These are phyloP conservation scores for Mormyrops boulengeri DNA, from an alignment of 2,797 vertebrate genomes.

Conservation along the genomic window DNA sequence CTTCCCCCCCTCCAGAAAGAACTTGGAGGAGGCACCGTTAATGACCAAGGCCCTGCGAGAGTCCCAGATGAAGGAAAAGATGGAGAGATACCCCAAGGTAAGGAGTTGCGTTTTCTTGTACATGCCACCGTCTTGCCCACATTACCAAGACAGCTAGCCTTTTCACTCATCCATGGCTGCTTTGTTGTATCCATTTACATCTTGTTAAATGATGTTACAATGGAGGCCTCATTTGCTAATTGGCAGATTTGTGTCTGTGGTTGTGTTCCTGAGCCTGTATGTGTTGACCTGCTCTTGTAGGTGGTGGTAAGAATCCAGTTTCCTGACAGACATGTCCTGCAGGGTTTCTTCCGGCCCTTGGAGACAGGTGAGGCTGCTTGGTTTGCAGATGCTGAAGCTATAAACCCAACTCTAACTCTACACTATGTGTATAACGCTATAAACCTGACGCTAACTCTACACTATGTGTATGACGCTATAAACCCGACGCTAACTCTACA, in stretches of 20 bases:
- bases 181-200: not conserved
- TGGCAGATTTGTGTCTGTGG: not conserved
- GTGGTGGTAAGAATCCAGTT: constrained; percentile 86
- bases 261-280: not conserved
- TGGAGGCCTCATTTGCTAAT: not conserved
- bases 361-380: constrained; percentile 75
- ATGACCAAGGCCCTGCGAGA: constrained; percentile 78
- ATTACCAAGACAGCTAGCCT: too few species aligned
- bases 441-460: too few species aligned
- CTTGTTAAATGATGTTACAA: not conserved
- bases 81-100: constrained; percentile 86
- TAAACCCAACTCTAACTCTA: not conserved
- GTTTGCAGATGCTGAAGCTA: not conserved
- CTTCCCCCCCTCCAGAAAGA: constrained; percentile 58
- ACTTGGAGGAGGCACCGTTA: constrained; percentile 82
- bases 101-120: constrained; percentile 9
- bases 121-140: not conserved
- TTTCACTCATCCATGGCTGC: not conserved
- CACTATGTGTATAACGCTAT: too few species aligned
- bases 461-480: too few species aligned
- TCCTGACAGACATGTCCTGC: constrained; percentile 83
- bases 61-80: constrained; percentile 75
- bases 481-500: too few species aligned
- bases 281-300: constrained; percentile 50
- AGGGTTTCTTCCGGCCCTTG: constrained; percentile 82